Evolutionary conservation across 2,113 vertebrate genomes (phyloP).

Genomic region (Amazona vittata): DNA sequence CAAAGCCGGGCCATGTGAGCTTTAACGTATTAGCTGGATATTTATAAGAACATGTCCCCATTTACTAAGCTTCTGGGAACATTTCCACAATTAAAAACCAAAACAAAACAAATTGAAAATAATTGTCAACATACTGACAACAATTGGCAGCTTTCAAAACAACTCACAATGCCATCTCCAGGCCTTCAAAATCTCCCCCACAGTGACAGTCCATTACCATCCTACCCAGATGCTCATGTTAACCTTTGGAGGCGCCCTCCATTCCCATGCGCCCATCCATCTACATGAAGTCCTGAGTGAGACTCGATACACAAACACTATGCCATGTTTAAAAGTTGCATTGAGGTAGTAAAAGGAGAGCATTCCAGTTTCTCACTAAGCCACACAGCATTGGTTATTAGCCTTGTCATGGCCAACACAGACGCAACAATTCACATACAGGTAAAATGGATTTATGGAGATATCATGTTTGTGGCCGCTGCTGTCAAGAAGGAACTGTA

Average conservation of each 20-base stretch:
- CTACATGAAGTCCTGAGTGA: background rate
- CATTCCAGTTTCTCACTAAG: background rate
- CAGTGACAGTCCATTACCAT: background rate
- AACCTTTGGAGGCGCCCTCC: background rate
- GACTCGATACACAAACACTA: rapidly evolving
- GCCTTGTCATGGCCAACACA: background rate
- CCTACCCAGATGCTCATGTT: background rate
- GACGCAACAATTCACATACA: background rate
- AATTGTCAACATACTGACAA: constrained; percentile 61
- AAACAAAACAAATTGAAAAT: constrained; percentile 72
- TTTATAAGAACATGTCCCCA: constrained; percentile 44
- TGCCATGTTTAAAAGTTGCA: background rate
- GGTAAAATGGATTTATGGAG: background rate
- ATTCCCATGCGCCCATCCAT: background rate
- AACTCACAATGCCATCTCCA: constrained; percentile 45
- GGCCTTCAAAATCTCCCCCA: constrained; percentile 21
- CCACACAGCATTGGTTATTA: background rate
- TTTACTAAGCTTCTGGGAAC: constrained; percentile 66
- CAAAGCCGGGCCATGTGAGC: background rate
- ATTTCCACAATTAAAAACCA: constrained; percentile 69
- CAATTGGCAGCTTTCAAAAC: constrained; percentile 46
- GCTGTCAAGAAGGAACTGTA: background rate
- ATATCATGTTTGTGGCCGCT: background rate
- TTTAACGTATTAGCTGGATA: constrained; percentile 8
- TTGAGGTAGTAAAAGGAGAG: background rate